Evolutionary conservation across 2,113 vertebrate genomes (phyloP).

Genomic region (Balaeniceps rex): DNA sequence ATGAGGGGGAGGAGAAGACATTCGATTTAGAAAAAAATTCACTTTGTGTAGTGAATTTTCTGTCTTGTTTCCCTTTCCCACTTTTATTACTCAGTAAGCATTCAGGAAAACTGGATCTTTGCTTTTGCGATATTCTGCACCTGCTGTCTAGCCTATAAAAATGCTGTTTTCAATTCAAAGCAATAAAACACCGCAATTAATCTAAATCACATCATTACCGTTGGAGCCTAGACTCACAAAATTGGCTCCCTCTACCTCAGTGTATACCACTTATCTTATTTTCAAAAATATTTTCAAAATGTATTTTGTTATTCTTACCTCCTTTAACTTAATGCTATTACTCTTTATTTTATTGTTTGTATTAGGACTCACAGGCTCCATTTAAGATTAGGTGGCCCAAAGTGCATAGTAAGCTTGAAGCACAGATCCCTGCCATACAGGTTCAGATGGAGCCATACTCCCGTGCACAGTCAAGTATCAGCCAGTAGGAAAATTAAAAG

Average conservation of each 20-base stretch:
- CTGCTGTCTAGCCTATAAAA: conserved; percentile 68
- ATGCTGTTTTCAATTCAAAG: conserved; percentile 66
- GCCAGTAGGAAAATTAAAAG: neutral
- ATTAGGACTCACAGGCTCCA: neutral
- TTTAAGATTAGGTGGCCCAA: neutral
- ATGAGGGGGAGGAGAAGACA: neutral
- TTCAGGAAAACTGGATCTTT: conserved; percentile 51
- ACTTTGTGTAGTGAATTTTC: conserved; percentile 24
- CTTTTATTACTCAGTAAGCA: conserved; percentile 56
- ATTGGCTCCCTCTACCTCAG: neutral
- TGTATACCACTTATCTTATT: neutral
- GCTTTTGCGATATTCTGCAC: conserved; percentile 60
- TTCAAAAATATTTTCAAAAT: neutral
- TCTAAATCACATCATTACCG: conserved; percentile 59
- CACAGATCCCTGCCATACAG: rapidly evolving
- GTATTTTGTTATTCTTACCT: neutral
- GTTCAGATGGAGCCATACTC: neutral
- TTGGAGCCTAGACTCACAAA: conserved; percentile 32
- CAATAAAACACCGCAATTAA: conserved; percentile 67
- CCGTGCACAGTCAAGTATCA: rapidly evolving
- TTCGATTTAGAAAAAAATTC: neutral
- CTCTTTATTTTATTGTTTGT: neutral
- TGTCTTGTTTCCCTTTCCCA: conserved; percentile 25
- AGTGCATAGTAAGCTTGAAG: rapidly evolving
- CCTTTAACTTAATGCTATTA: neutral